Percentiles rank a stretch among this genome's conserved stretches.
phyloP scores from a whole-genome alignment of 2,888 invertebrate genomes.

The Sialis fuliginosa region DNA sequence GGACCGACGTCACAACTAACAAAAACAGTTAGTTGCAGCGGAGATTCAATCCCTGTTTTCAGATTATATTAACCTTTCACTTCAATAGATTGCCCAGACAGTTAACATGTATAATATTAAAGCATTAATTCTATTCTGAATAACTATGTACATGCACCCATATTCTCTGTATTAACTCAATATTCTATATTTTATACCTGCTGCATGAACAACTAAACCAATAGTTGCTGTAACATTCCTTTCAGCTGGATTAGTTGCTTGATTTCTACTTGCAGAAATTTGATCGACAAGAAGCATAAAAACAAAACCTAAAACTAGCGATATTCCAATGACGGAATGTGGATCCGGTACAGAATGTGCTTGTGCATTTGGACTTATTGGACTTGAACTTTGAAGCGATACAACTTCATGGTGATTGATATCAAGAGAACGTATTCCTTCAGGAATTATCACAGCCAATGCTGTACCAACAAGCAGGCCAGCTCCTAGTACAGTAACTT shows the following conservation, averaged over 20 bases:
- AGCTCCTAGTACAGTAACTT: slow-evolving; percentile 90
- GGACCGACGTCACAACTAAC: too few relatives aligned
- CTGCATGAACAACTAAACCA: slow-evolving; percentile 95
- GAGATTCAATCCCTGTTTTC: too few relatives aligned
- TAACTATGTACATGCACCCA: too few relatives aligned
- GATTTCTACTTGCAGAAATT: slow-evolving; percentile 34
- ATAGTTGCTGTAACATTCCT: slow-evolving; percentile 85
- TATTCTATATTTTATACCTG: slow-evolving; percentile 36
- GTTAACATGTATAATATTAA: too few relatives aligned
- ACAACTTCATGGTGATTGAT: slow-evolving; percentile 14
- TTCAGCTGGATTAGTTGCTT: slow-evolving; percentile 41
- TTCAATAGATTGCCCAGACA: too few relatives aligned
- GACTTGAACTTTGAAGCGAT: slow-evolving; percentile 1
- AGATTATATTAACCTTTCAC: too few relatives aligned
- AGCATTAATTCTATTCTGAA: too few relatives aligned
- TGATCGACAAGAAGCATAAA: slow-evolving; percentile 97
- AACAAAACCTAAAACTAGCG: slow-evolving; percentile 87
- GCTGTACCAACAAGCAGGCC: slow-evolving; percentile 96
- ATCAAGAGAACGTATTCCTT: slow-evolving; percentile 77
- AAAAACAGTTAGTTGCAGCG: too few relatives aligned
- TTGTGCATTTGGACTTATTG: slow-evolving; percentile 13
- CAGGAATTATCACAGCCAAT: slow-evolving; percentile 93
- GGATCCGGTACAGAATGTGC: slow-evolving; percentile 34
- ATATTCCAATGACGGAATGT: slow-evolving; percentile 75
- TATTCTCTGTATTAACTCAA: too few relatives aligned